Conservation (phyloP, 2,113 vertebrate genomes). For the Elgaria multicarinata region DNA sequence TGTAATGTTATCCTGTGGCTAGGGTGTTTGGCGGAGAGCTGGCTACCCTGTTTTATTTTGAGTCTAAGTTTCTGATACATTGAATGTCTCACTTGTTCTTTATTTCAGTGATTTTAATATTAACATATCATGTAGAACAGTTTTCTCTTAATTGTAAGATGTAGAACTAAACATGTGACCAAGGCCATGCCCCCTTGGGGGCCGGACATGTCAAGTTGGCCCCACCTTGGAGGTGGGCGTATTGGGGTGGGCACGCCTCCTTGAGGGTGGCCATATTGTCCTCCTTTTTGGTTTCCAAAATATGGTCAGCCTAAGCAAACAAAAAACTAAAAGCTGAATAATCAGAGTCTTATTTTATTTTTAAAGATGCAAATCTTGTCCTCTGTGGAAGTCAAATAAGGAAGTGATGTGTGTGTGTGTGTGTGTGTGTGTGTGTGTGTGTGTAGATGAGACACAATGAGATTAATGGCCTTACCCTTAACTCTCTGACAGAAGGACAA, state of each 20-base stretch:
- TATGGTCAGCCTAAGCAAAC: too few species aligned
- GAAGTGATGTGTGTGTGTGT: background rate
- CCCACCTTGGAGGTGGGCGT: too few species aligned
- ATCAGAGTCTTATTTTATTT: background rate
- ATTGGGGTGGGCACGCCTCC: too few species aligned
- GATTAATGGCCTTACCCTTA: slow-evolving; percentile 37
- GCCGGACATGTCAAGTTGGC: too few species aligned
- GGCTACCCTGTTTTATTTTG: slow-evolving; percentile 81
- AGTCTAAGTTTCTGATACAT: slow-evolving; percentile 94
- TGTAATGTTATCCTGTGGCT: slow-evolving; percentile 87
- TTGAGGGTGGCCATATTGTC: too few species aligned
- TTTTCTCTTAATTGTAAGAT: too few species aligned
- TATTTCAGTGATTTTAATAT: too few species aligned
- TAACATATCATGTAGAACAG: too few species aligned
- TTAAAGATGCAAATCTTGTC: slow-evolving; percentile 4
- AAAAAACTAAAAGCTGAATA: background rate
- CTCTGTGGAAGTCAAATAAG: background rate
- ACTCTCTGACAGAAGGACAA: slow-evolving; percentile 10
- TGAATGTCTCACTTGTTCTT: too few species aligned
- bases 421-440: background rate
- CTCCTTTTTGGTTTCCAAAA: too few species aligned
- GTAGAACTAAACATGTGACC: too few species aligned
- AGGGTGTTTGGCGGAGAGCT: slow-evolving; percentile 77
- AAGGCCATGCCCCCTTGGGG: too few species aligned
- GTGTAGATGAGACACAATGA: background rate